Evolutionary conservation across 1,140 invertebrate genomes (phyloP), one percentile per base, ranked within the genome.

Genomic region (Euwallacea similis): DNA sequence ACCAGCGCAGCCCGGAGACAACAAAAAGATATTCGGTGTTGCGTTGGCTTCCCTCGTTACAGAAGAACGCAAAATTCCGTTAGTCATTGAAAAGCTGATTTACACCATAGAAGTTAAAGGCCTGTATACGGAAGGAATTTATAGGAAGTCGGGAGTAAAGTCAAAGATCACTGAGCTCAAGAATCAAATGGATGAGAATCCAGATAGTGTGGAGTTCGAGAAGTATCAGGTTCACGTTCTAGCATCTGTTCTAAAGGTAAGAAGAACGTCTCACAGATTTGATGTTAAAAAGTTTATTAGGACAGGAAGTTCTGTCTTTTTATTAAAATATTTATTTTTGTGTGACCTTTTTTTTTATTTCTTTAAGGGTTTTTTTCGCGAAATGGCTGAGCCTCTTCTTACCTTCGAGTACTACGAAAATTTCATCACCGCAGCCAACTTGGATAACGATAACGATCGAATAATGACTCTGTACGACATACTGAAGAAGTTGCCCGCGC

Each of bases 361-460:
- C 21, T 70, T 70, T 46, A 44, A 70, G 82, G 87, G 88, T 54
- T 97, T 97, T 83, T 91, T 98, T 78, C 86, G 95, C 33, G 95
- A 97, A 79, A 90, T 98, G 86, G 92, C 94, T 3, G 96, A 98
- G 82, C 96, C 96, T 11, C 82, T 98, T 63, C 84, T 98, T 71
- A 97, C 94, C 16, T 97, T 91, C 83, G 95, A 98, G 75, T 89
- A 93, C 54, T 98, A 98, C 81, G 95, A 97, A 80, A 94, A 98
- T 80, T 96, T 98, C 79, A 86, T 98, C 55, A 87, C 94, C 75
- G 93, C 93, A 50, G 90, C 92, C 42, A 92, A 93, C 80, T 86
- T 97, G 13, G 88, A 89, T 13, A 91, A 96, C 80, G 86, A 87
- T 3, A 88, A 90, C 79, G 95, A 97, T 81, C 84, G 93, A 71